Conservation (phyloP, 1,140 invertebrate genomes). For the Pteromalus puparum region DNA sequence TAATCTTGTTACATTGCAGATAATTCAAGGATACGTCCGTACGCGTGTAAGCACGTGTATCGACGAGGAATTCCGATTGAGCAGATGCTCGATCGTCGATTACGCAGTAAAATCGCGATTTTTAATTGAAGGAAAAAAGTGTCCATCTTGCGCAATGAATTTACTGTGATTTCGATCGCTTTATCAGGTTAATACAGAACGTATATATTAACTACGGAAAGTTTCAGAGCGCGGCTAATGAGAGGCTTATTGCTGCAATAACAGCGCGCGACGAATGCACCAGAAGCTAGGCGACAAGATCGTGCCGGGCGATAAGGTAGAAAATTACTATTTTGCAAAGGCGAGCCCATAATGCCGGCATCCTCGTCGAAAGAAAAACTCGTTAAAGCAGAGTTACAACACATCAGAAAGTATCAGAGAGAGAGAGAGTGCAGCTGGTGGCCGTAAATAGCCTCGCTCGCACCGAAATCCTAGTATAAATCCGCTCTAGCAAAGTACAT, state of each 20-base stretch:
- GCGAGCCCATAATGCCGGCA: not conserved
- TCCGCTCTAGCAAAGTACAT: conserved; percentile 13
- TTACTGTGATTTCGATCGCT: too few species aligned
- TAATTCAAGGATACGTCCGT: conserved; percentile 4
- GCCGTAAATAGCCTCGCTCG: not conserved
- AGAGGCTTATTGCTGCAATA: not conserved
- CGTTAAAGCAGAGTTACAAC: conserved; percentile 14
- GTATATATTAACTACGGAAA: not conserved
- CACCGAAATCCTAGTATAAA: conserved; percentile 23
- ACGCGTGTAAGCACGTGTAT: not conserved
- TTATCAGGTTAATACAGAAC: too few species aligned
- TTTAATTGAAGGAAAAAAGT: too few species aligned
- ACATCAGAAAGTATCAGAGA: not conserved
- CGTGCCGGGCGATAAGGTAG: not conserved
- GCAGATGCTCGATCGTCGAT: conserved; percentile 50
- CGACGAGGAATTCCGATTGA: conserved; percentile 40
- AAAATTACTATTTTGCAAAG: not conserved
- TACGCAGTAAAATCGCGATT: too few species aligned
- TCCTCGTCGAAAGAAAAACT: conserved; percentile 28
- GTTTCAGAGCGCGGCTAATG: not conserved
- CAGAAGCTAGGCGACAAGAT: not conserved
- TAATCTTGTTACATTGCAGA: conserved; percentile 46
- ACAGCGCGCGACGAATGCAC: not conserved
- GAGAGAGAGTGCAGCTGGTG: conserved; percentile 22
- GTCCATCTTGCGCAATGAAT: too few species aligned